Evolutionary conservation across 2,797 vertebrate species (phyloP).

Genomic region (Xenops minutus): DNA sequence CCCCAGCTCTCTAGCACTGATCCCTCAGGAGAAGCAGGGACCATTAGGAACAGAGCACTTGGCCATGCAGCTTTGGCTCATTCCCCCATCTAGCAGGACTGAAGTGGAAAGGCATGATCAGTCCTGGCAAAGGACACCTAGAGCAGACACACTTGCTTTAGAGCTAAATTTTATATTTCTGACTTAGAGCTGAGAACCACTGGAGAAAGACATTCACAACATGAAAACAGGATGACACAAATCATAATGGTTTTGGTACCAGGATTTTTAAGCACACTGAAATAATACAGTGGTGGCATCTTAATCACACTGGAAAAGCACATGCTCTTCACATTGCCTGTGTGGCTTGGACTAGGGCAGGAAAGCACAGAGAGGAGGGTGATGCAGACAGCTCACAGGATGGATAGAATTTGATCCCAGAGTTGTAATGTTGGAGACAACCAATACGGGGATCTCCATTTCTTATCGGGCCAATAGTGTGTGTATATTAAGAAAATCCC

Average conservation of each 20-base stretch:
- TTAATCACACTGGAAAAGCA: background rate
- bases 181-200: background rate
- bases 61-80: background rate
- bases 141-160: background rate
- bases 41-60: background rate
- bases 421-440: background rate
- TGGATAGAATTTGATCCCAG: background rate
- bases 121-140: background rate
- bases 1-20: background rate
- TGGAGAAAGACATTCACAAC: background rate
- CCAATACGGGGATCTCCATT: background rate
- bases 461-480: fast-evolving
- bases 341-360: background rate
- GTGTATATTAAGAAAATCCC: background rate
- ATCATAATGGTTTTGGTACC: background rate
- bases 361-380: background rate
- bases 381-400: background rate
- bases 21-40: background rate
- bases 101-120: background rate
- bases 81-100: background rate
- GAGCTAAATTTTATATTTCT: background rate
- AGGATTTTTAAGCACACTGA: background rate
- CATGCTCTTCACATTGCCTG: background rate
- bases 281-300: background rate
- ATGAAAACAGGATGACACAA: background rate